These are phyloP conservation scores for Blomia tropicalis DNA, from an alignment of 2,888 invertebrate species.

Conservation along the genomic window DNA sequence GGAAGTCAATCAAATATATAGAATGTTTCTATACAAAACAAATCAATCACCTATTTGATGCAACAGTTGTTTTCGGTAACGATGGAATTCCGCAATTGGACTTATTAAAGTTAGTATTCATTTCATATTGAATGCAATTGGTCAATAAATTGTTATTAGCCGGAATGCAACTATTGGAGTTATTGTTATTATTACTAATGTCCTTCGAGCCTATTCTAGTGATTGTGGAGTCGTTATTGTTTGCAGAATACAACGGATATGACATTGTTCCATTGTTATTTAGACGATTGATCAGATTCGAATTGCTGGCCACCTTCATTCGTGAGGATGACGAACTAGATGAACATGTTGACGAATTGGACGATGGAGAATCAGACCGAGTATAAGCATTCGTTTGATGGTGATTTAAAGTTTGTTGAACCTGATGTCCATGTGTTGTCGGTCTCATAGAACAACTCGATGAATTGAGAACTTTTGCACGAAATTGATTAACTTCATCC, in stretches of 20 bases:
- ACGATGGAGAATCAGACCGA: background rate
- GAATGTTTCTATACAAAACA: no score
- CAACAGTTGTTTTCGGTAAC: background rate
- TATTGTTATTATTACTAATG: background rate
- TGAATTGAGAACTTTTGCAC: background rate
- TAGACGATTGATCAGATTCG: background rate
- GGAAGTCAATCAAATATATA: no score
- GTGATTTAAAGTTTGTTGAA: background rate
- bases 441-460: background rate
- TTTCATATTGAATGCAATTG: background rate
- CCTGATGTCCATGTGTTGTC: background rate
- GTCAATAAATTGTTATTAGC: background rate
- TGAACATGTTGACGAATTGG: background rate
- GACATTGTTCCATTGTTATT: background rate
- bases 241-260: no score
- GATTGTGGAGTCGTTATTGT: no score
- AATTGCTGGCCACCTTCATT: background rate
- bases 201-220: background rate
- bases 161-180: background rate
- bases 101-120: background rate
- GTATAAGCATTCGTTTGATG: background rate
- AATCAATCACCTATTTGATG: slow-evolving; percentile 6
- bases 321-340: background rate
- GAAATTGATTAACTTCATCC: background rate
- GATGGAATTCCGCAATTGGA: background rate